phyloP scores from a whole-genome alignment of 2,888 invertebrate genomes.

The Allygus modestus region DNA sequence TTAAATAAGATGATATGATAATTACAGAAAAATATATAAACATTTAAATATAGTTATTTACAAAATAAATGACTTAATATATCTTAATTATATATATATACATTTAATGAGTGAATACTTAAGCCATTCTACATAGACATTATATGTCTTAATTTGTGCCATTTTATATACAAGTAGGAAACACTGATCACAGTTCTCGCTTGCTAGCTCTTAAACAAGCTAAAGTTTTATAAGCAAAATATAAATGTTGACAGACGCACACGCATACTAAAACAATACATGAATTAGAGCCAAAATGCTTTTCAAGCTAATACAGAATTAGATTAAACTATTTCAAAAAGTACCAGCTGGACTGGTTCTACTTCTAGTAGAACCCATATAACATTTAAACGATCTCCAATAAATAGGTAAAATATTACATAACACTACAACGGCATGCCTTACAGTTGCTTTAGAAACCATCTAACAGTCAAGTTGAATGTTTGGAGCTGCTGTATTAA shows the following conservation, averaged over 20 bases:
- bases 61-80: constrained; percentile 1
- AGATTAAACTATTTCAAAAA: too few species aligned
- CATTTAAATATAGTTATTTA: constrained; percentile 11
- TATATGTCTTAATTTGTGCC: constrained; percentile 9
- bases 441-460: too few species aligned
- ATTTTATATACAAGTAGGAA: constrained; percentile 29
- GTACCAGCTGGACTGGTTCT: too few species aligned
- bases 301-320: too few species aligned
- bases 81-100: constrained; percentile 8
- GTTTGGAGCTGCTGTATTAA: too few species aligned
- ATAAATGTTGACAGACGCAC: not conserved
- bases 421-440: too few species aligned
- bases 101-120: not conserved
- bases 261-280: too few species aligned
- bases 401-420: too few species aligned
- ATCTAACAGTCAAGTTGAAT: too few species aligned
- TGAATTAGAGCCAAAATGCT: too few species aligned
- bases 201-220: constrained; percentile 8
- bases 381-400: too few species aligned
- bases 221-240: not conserved
- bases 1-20: constrained; percentile 17
- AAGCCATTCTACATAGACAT: constrained; percentile 23
- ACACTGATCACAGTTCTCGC: constrained; percentile 19
- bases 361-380: too few species aligned
- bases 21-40: constrained; percentile 26